Base-by-base conservation (phyloP, 2,888 invertebrate species). In the Plusia festucae region DNA sequence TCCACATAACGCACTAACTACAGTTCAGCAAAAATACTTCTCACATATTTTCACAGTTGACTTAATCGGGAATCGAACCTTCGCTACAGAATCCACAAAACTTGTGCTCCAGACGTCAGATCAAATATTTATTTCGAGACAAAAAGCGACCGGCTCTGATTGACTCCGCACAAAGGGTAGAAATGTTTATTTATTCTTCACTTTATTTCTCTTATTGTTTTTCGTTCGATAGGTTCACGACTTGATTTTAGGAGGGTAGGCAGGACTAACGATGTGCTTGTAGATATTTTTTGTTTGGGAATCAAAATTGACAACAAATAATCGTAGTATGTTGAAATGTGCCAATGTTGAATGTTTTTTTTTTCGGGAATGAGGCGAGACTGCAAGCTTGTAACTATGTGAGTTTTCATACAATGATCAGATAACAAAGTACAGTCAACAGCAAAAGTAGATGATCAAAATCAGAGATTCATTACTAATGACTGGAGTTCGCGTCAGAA, bases 51-150 rank as follows among this genome's bases (percentile, higher is more conserved):
- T 40, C 7, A n/a, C 40, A 40, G 40, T n/a, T 40, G 40, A 40
- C 40, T 52, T 3, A 8, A 30, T n/a, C 18, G 9, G 58, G 52
- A 61, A 18, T 61, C 55, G 54, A 72, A 59, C 49, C 20, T 34
- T 9, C 20, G 4, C 32, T 2, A 24, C 30, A 34, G 49, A 46
- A 16, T 30, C 56, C 11, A n/a, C n/a, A 40, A n/a, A 70, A 70
- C 51, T 71, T 65, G n/a, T n/a, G n/a, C n/a, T 22, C 30, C 22
- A 59, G 61, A 57, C 68, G 53, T 32, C 69, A 57, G 58, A 68
- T 58, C 61, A 68, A 78, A 78, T 78, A 78, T 78, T 78, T 71
- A 71, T 65, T 34, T 57, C 60, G 51, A 52, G 53, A 60, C 68
- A 60, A 64, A 66, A 62, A 62, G 57, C 34, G 46, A 60, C 66